Percentiles rank a stretch among this genome's conserved stretches.
phyloP scores from a whole-genome alignment of 2,888 invertebrate genomes.

The Andrena flavipes region DNA sequence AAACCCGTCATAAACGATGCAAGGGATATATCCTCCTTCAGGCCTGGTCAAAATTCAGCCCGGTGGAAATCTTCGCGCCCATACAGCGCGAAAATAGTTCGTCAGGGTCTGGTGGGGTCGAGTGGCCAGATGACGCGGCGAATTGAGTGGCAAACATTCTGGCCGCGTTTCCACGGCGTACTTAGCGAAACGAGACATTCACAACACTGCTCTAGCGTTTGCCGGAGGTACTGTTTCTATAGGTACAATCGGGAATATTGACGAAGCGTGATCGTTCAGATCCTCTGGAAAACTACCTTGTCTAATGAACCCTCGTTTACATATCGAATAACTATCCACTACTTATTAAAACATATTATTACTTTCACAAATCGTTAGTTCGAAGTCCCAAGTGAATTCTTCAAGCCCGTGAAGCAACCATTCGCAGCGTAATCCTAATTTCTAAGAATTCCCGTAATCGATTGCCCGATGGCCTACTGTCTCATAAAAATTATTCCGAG shows the following conservation, averaged over 20 bases:
- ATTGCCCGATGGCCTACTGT: conserved; percentile 26
- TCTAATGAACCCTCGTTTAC: too few species aligned
- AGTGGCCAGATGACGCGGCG: conserved; percentile 2
- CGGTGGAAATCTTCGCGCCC: conserved; percentile 19
- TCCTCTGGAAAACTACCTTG: neutral
- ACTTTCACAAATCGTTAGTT: too few species aligned
- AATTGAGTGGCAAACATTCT: conserved; percentile 6
- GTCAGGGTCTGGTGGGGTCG: conserved; percentile 10
- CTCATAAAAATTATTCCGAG: conserved; percentile 40
- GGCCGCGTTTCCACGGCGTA: neutral
- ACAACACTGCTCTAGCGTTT: neutral
- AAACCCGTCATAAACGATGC: conserved; percentile 81
- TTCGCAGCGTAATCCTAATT: conserved; percentile 18
- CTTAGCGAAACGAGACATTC: conserved; percentile 5
- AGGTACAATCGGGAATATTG: neutral
- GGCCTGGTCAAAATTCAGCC: conserved; percentile 54
- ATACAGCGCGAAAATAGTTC: conserved; percentile 42
- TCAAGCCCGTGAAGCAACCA: neutral
- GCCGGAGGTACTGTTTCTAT: neutral
- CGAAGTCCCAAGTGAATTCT: neutral
- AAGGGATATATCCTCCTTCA: conserved; percentile 71
- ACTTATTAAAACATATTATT: too few species aligned
- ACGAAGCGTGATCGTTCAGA: neutral
- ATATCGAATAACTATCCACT: too few species aligned
- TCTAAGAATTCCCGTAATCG: conserved; percentile 25